Evolutionary conservation across 2,888 invertebrate genomes (phyloP).

Genomic region (Punctoribates punctum): DNA sequence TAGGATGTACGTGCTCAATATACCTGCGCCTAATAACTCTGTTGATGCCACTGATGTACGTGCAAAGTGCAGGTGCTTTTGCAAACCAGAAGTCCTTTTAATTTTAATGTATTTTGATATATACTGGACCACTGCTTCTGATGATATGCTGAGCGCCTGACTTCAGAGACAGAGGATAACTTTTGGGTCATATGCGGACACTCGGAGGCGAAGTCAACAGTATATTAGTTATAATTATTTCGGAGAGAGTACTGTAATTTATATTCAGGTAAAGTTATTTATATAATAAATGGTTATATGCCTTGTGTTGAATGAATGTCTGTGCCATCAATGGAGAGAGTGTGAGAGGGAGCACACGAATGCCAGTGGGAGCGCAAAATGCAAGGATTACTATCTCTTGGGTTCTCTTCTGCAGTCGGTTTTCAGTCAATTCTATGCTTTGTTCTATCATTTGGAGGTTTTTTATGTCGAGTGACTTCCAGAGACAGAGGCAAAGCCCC

Average conservation of each 20-base stretch:
- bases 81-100: conserved; percentile 28
- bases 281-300: conserved; percentile 35
- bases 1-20: not conserved
- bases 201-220: not conserved
- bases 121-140: not conserved
- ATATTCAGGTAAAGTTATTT: conserved; percentile 38
- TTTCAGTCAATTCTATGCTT: not conserved
- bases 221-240: conserved; percentile 35
- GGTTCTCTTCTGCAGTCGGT: conserved; percentile 7
- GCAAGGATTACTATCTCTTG: conserved; percentile 32
- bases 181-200: conserved; percentile 31
- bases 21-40: conserved; percentile 31
- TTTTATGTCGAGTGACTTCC: not conserved
- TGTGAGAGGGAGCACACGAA: not conserved
- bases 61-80: conserved; percentile 35
- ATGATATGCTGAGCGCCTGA: not conserved
- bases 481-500: conserved; percentile 19
- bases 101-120: conserved; percentile 29
- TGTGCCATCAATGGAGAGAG: conserved; percentile 32
- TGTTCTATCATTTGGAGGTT: conserved; percentile 1
- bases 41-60: not conserved
- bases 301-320: conserved; percentile 2
- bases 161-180: not conserved
- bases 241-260: conserved; percentile 35
- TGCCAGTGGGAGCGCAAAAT: not conserved